A percentile compares a stretch with the other conserved stretches of the same genome.
Conservation (phyloP, 1,140 invertebrate genomes). For the Muscidifurax raptorellus region DNA sequence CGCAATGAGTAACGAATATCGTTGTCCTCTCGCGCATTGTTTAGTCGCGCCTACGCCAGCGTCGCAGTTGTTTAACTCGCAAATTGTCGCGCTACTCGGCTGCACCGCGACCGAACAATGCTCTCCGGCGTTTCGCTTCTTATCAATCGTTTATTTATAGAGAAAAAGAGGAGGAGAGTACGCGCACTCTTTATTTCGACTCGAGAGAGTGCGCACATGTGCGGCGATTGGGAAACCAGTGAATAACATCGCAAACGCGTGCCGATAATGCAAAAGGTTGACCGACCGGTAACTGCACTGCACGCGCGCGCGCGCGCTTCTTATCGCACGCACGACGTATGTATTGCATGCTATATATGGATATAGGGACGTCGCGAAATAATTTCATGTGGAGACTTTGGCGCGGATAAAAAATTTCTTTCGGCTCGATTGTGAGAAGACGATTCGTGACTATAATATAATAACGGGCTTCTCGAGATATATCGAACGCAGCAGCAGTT, state of each 20-base stretch:
- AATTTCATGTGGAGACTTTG: background rate
- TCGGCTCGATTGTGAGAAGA: background rate
- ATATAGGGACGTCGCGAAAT: background rate
- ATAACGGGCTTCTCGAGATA: too few relatives aligned
- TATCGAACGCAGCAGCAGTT: background rate
- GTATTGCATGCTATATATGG: background rate
- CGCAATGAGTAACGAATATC: background rate
- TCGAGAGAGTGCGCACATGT: background rate
- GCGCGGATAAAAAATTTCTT: background rate
- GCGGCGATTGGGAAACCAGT: background rate
- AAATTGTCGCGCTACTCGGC: conserved; percentile 46
- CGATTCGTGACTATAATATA: background rate
- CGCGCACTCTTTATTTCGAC: too few relatives aligned
- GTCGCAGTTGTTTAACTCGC: conserved; percentile 48
- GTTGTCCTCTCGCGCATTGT: conserved; percentile 19
- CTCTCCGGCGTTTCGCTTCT: conserved; percentile 1
- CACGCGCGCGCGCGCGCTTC: background rate
- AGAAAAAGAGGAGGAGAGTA: conserved; percentile 15
- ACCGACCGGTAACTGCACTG: conserved; percentile 9
- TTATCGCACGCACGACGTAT: background rate
- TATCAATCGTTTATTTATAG: conserved; percentile 62
- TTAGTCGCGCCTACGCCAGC: conserved; percentile 3
- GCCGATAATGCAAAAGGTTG: conserved; percentile 20
- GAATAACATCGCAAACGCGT: background rate
- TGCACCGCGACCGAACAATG: conserved; percentile 31